Percentiles rank a stretch among this genome's conserved stretches.
These are phyloP conservation scores for Takifugu ocellatus DNA, from an alignment of 2,797 vertebrate genomes.

Conservation along the genomic window DNA sequence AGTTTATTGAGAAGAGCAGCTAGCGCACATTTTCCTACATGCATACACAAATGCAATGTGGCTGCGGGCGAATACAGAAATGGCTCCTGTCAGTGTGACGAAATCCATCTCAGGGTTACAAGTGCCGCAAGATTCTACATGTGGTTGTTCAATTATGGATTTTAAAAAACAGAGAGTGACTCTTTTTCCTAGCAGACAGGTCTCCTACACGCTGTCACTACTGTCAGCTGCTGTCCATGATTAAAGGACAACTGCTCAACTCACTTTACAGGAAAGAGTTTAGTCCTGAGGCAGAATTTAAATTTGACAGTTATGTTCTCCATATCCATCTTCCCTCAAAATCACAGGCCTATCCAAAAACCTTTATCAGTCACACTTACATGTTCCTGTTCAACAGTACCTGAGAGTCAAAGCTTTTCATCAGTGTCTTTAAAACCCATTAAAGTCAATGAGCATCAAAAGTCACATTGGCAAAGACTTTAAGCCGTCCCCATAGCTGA, in stretches of 20 bases:
- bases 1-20: conserved; percentile 22
- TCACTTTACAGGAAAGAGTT: too few species aligned
- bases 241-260: conserved; percentile 22
- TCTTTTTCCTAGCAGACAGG: conserved; percentile 2
- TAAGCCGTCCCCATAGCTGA: conserved; percentile 28
- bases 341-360: too few species aligned
- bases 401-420: too few species aligned
- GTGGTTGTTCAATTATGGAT: too few species aligned
- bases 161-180: background rate
- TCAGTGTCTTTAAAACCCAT: background rate
- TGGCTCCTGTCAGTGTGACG: too few species aligned
- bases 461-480: conserved; percentile 23
- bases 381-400: too few species aligned
- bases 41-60: conserved; percentile 23
- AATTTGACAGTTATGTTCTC: too few species aligned
- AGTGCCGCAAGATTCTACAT: conserved; percentile 17
- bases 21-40: background rate
- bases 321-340: too few species aligned
- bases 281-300: too few species aligned
- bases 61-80: conserved; percentile 21
- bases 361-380: too few species aligned
- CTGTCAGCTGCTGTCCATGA: conserved; percentile 36
- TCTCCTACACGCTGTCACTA: background rate
- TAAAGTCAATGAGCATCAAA: conserved; percentile 24
- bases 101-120: conserved; percentile 10